Evolutionary conservation across 2,888 invertebrate species (phyloP).

Genomic region (Orchestes rusci): DNA sequence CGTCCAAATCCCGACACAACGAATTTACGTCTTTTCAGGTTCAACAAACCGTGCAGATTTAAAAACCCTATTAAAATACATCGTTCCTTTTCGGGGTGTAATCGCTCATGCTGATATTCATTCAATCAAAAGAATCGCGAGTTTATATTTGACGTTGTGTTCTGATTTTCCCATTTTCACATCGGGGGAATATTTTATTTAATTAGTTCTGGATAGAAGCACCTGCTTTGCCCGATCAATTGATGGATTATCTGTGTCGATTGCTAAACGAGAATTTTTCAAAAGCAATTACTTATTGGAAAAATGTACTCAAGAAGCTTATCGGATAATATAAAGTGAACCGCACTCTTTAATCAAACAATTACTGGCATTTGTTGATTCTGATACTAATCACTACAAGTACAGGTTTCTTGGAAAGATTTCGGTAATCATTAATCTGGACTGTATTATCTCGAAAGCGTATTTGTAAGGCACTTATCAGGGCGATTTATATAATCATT

Average conservation of each 20-base stretch:
- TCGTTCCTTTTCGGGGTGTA: conserved; percentile 17
- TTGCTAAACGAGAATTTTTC: conserved; percentile 4
- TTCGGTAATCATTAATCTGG: conserved; percentile 19
- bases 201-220: too few relatives aligned
- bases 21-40: conserved; percentile 34
- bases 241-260: conserved; percentile 4
- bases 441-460: conserved; percentile 13
- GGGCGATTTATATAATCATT: too few relatives aligned
- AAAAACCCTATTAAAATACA: conserved; percentile 26
- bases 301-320: conserved; percentile 9
- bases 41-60: conserved; percentile 29
- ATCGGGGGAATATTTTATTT: too few relatives aligned
- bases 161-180: conserved; percentile 1
- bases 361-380: conserved; percentile 12
- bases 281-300: conserved; percentile 9
- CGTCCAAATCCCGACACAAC: conserved; percentile 32
- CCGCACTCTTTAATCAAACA: conserved; percentile 7
- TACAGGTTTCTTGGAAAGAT: conserved; percentile 15
- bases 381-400: conserved; percentile 9
- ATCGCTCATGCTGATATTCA: conserved; percentile 21
- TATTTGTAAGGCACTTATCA: conserved; percentile 11
- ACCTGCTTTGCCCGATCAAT: too few relatives aligned
- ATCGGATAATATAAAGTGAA: conserved; percentile 9
- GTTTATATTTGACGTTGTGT: conserved; percentile 14
- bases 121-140: conserved; percentile 15